Conservation (phyloP, 2,888 invertebrate genomes). For the Icerya purchasi region DNA sequence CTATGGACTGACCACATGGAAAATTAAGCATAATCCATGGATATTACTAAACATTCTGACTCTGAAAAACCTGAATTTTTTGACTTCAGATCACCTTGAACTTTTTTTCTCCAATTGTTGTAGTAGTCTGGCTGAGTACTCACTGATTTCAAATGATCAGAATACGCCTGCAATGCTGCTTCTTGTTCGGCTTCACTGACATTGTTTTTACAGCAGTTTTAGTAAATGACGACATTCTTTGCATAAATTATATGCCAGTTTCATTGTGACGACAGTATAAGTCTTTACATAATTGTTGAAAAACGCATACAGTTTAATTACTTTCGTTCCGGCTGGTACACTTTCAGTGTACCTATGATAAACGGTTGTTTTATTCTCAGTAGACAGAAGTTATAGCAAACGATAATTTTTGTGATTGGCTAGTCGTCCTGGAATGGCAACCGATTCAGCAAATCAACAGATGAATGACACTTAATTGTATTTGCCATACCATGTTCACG, state of each 20-base stretch:
- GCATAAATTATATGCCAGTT: conserved; percentile 1
- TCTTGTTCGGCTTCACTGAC: not conserved
- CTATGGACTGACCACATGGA: not conserved
- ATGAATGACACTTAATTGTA: not conserved
- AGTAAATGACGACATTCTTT: not conserved
- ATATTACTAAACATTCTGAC: not conserved
- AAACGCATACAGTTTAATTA: not conserved
- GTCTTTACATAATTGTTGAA: not conserved
- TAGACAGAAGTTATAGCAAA: not conserved
- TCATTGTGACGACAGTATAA: conserved; percentile 1
- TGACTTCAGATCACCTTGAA: too few species aligned
- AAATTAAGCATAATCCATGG: not conserved
- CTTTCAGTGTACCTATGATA: not conserved
- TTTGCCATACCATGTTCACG: not conserved
- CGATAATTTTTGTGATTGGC: not conserved
- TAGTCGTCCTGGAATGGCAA: not conserved
- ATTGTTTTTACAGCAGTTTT: not conserved
- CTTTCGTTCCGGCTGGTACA: not conserved
- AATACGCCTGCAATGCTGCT: too few species aligned
- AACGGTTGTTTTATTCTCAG: not conserved
- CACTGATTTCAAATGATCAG: too few species aligned
- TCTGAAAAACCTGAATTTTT: too few species aligned
- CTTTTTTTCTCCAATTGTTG: not conserved
- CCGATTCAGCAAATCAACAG: not conserved
- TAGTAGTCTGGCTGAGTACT: not conserved